These are phyloP conservation scores for Ryuthela nishihirai DNA, from an alignment of 2,888 invertebrate species.

Conservation along the genomic window DNA sequence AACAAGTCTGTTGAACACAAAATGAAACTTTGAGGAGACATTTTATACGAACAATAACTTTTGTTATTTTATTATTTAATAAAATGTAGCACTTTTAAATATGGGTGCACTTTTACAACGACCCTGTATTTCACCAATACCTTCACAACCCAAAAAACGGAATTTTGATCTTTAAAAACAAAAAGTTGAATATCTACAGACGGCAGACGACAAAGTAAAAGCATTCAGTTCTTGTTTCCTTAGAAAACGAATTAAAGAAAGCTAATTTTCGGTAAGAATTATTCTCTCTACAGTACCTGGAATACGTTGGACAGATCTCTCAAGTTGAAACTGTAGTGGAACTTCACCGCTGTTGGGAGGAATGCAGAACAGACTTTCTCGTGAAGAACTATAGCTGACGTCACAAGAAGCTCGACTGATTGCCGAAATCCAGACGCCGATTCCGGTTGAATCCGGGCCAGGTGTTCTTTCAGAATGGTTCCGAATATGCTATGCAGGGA, in stretches of 20 bases:
- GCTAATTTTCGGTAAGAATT: no score
- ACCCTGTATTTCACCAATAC: no score
- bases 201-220: no score
- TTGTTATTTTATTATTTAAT: no score
- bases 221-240: no score
- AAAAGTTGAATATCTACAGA: not conserved
- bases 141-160: not conserved
- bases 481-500: constrained; percentile 83
- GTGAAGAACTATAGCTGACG: constrained; percentile 78
- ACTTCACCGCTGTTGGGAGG: constrained; percentile 91
- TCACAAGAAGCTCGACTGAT: constrained; percentile 66
- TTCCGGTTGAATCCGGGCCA: constrained; percentile 51
- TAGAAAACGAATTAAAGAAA: no score
- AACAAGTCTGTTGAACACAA: no score
- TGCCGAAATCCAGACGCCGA: constrained; percentile 13
- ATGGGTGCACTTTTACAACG: no score
- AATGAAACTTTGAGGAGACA: no score
- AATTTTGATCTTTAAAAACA: not conserved
- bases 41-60: no score
- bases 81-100: no score
- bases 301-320: constrained; percentile 93
- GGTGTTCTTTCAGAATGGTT: constrained; percentile 80
- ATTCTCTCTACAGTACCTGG: no score
- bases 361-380: constrained; percentile 81
- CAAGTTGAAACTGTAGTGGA: constrained; percentile 94